A percentile compares a stretch with the other conserved stretches of the same genome.
phyloP scores from a whole-genome alignment of 2,113 vertebrate species.

The cattle (Bos taurus) region DNA sequence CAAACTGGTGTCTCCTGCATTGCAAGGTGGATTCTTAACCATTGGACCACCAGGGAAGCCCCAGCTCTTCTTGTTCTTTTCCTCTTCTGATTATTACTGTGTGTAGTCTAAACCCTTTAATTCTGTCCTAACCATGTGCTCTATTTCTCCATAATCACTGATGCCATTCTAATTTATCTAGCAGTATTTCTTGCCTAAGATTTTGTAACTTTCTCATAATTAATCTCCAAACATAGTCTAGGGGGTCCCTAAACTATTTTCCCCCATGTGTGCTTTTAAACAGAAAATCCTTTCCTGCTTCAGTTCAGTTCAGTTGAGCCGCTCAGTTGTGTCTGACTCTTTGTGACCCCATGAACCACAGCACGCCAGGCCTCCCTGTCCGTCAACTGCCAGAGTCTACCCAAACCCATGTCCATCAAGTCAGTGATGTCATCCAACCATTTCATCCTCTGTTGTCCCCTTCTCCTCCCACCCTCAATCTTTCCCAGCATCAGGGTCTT shows the following conservation, averaged over 20 bases:
- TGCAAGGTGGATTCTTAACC: background rate
- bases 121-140: background rate
- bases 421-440: background rate
- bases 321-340: background rate
- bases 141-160: background rate
- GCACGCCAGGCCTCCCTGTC: background rate
- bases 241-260: background rate
- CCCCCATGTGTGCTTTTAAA: background rate
- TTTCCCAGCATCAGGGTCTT: background rate
- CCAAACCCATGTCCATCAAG: background rate
- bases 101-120: background rate
- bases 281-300: background rate
- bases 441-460: background rate
- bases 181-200: background rate
- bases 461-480: background rate
- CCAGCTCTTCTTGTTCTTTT: background rate
- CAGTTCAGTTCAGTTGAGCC: background rate
- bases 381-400: background rate
- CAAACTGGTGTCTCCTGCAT: background rate
- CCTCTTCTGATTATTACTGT: background rate
- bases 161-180: background rate
- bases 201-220: background rate
- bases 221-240: background rate
- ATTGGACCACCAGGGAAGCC: background rate
- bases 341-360: background rate